Conservation (phyloP, 2,888 invertebrate genomes). For the Craniophora ligustri region DNA sequence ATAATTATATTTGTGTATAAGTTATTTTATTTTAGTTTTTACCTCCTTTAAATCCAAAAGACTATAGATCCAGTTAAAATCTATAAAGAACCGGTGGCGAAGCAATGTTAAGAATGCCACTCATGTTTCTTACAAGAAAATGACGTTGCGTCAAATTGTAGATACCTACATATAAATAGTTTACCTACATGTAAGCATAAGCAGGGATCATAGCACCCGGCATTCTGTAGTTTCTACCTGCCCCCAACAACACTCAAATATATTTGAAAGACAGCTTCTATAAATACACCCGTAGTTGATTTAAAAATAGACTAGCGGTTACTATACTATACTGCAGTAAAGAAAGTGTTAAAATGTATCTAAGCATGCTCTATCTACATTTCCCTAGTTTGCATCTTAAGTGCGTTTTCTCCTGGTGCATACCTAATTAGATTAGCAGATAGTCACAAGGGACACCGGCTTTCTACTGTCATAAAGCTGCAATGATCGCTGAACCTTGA, state of each 20-base stretch:
- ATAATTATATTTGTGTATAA: conserved; percentile 66
- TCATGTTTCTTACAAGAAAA: no score
- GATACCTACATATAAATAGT: no score
- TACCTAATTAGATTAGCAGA: conserved; percentile 39
- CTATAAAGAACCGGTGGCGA: no score
- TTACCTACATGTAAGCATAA: no score
- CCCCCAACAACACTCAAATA: no score
- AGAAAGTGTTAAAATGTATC: conserved; percentile 23
- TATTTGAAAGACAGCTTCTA: no score
- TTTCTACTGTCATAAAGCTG: conserved; percentile 3
- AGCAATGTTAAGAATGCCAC: no score
- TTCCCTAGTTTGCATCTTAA: conserved; percentile 34
- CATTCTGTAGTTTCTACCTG: no score
- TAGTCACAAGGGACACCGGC: neutral
- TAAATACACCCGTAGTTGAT: no score
- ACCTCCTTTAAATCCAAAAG: neutral
- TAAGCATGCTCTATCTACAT: conserved; percentile 16
- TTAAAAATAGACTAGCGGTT: neutral
- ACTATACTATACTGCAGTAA: conserved; percentile 9
- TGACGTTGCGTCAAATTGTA: no score
- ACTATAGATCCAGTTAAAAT: no score
- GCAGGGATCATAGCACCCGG: no score
- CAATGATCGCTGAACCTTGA: neutral
- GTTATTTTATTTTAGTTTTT: conserved; percentile 41
- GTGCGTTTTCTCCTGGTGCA: conserved; percentile 23